These are phyloP conservation scores for Diarsia rubi DNA, from an alignment of 2,888 invertebrate species.

Conservation along the genomic window DNA sequence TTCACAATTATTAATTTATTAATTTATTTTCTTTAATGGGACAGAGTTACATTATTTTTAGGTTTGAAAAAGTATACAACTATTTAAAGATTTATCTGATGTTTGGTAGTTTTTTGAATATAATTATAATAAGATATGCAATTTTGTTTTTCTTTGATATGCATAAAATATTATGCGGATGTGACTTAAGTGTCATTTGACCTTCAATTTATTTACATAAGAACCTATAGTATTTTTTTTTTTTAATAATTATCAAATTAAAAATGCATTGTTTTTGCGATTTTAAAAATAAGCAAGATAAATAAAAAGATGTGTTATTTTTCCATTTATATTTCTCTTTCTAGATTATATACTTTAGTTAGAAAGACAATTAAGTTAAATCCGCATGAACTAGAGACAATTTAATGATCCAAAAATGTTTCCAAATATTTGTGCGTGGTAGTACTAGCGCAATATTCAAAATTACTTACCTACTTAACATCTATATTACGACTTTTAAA, in stretches of 20 bases:
- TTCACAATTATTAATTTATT: conserved; percentile 61
- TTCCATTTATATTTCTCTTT: background rate
- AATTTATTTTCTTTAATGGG: conserved; percentile 63
- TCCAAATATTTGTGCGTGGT: conserved; percentile 69
- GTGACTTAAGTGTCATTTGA: conserved; percentile 28
- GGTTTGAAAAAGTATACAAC: conserved; percentile 61
- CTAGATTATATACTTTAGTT: background rate
- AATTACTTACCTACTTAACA: conserved; percentile 46
- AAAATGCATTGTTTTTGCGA: conserved; percentile 3
- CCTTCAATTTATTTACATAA: conserved; percentile 9
- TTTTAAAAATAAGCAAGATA: background rate
- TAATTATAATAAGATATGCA: conserved; percentile 57
- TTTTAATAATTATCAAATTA: background rate
- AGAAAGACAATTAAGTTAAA: conserved; percentile 37
- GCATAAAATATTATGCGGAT: conserved; percentile 47
- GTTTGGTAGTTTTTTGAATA: conserved; percentile 32
- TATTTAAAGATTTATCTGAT: conserved; percentile 51
- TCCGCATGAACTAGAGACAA: conserved; percentile 36
- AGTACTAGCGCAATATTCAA: conserved; percentile 63
- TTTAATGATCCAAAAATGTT: conserved; percentile 58
- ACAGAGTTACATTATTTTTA: conserved; percentile 63
- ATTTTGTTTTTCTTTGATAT: conserved; percentile 62
- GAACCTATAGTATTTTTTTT: background rate
- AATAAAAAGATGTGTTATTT: background rate
- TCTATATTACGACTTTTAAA: conserved; percentile 53